Evolutionary conservation across 1,140 invertebrate genomes (phyloP), one percentile per base, ranked within the genome.

Genomic region (Phymastichus coffea): DNA sequence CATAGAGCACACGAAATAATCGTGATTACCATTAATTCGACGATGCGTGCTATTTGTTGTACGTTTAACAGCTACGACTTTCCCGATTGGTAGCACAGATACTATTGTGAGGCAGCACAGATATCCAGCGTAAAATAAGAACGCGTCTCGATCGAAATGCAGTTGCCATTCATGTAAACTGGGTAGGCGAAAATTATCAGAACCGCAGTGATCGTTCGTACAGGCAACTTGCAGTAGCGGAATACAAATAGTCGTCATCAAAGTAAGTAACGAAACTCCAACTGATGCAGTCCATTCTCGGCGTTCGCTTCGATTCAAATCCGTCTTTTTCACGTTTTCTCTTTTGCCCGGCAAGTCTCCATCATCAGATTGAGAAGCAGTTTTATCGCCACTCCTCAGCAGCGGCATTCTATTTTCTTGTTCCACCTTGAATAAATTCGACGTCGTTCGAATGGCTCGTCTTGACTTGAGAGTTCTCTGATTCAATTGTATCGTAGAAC

Each of bases 211-310:
- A 25, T 64, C 63, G 28, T 71, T 69, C 1, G 61, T 65, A 43
- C 78, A 80, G 26, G 70, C 66, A 22, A 79, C 19, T 67, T 79
- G 76, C 4, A 76, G 69, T 17, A 67, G 26, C 26, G 75, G 66
- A 22, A 67, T 53, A n/a, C 58, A 25, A 35, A 68, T 4, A 10
- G 73, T 72, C 28, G 67, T 46, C 9, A 72, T 23, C 25, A 71
- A 40, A 52, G 66, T 61, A 14, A 77, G 70, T n/a, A 75, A 51
- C 17, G 68, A 46, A 10, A 69, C 66, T 3, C 78, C 78, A 26
- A 78, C 38, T 68, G 69, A 71, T 51, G 76, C 77, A 10, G 72
- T 72, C 75, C 74, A 80, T 66, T 78, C 78, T 56, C 73, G 71
- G 2, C 74, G 74, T 48, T 74, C 70, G 7, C 59, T n/a, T 71